phyloP scores from a whole-genome alignment of 2,888 invertebrate genomes.

The Scaptomyza cyrtandrae region DNA sequence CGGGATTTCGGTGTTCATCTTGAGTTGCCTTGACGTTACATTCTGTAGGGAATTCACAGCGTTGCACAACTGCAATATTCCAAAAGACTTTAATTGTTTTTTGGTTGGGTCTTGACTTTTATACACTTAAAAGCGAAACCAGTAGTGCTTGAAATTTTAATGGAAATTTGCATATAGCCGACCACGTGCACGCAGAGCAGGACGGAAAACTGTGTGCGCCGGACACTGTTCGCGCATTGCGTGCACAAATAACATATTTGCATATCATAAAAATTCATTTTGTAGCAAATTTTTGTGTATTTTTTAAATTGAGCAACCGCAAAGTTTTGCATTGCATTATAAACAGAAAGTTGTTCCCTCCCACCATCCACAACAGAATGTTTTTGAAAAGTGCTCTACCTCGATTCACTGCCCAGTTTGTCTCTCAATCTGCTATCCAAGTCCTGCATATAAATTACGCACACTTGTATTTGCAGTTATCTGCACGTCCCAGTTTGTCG shows the following conservation, averaged over 20 bases:
- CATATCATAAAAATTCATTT: slow-evolving; percentile 80
- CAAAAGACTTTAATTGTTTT: slow-evolving; percentile 53
- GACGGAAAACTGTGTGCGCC: neutral
- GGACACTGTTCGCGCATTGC: slow-evolving; percentile 29
- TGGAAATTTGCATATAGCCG: slow-evolving; percentile 45
- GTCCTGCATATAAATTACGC: slow-evolving; percentile 77
- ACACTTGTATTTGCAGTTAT: slow-evolving; percentile 71
- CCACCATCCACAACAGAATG: slow-evolving; percentile 31
- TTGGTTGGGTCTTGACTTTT: slow-evolving; percentile 38
- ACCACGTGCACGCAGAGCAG: neutral
- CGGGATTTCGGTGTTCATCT: slow-evolving; percentile 18
- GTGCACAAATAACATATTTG: slow-evolving; percentile 56
- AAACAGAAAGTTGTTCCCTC: slow-evolving; percentile 40
- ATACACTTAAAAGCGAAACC: slow-evolving; percentile 28
- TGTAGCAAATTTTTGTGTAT: slow-evolving; percentile 69
- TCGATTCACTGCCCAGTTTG: slow-evolving; percentile 63
- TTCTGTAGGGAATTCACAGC: neutral
- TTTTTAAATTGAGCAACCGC: slow-evolving; percentile 76
- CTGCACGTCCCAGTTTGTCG: slow-evolving; percentile 70
- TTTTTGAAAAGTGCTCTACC: slow-evolving; percentile 39
- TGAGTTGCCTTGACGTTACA: slow-evolving; percentile 3
- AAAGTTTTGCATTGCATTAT: slow-evolving; percentile 75
- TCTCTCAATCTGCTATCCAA: slow-evolving; percentile 64
- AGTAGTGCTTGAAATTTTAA: slow-evolving; percentile 37
- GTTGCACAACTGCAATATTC: slow-evolving; percentile 24